These are phyloP conservation scores for Standfussiana lucernea DNA, from an alignment of 2,888 invertebrate genomes.

Conservation along the genomic window DNA sequence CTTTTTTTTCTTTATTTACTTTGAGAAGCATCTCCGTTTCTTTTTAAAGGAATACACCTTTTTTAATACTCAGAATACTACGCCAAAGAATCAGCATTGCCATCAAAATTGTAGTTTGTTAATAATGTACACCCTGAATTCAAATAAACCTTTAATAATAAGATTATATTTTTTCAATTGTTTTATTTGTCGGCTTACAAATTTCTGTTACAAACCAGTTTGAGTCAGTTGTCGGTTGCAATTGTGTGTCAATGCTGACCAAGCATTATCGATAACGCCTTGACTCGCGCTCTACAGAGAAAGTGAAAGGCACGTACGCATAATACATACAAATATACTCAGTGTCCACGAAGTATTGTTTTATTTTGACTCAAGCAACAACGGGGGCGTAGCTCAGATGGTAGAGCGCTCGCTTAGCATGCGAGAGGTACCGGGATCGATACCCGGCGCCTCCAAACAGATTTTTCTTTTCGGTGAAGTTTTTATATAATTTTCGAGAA, in stretches of 20 bases:
- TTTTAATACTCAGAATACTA: too few species aligned
- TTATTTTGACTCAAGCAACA: conserved; percentile 25
- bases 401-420: conserved; percentile 91
- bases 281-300: conserved; percentile 11
- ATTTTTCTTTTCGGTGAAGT: background rate
- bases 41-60: too few species aligned
- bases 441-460: conserved; percentile 76
- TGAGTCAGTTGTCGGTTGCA: background rate
- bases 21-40: background rate
- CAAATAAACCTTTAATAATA: too few species aligned
- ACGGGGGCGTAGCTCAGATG: conserved; percentile 90
- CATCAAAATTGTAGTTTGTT: too few species aligned
- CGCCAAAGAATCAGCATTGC: too few species aligned
- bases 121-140: too few species aligned
- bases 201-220: conserved; percentile 1
- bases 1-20: background rate
- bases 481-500: background rate
- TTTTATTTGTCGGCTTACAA: background rate
- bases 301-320: conserved; percentile 69
- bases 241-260: conserved; percentile 40
- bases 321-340: conserved; percentile 41
- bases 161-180: background rate
- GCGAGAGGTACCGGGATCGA: conserved; percentile 89
- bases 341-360: conserved; percentile 30
- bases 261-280: conserved; percentile 30